Evolutionary conservation across 64 coral and sea anemone genomes (phyloP).

Genomic region (Pocillopora damicornis): DNA sequence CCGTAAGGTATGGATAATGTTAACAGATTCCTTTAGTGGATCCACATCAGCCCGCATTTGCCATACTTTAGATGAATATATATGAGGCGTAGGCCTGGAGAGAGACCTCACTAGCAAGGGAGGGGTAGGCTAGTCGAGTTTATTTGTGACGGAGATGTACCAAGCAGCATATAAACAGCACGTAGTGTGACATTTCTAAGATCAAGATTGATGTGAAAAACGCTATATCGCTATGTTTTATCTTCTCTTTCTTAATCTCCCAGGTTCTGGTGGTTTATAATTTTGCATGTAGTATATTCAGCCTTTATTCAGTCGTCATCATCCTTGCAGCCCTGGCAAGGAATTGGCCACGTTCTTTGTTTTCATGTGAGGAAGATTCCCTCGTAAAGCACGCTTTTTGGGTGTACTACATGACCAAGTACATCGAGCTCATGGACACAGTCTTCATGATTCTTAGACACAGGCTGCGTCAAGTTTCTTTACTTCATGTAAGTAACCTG

Average conservation of each 20-base stretch:
- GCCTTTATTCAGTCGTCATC: slow-evolving; percentile 67
- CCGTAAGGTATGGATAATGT: slow-evolving; percentile 45
- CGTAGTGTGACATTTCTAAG: too few species aligned
- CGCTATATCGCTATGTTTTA: not conserved
- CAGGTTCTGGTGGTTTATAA: slow-evolving; percentile 92
- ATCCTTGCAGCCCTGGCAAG: slow-evolving; percentile 21
- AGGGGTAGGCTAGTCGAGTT: too few species aligned
- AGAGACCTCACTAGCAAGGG: too few species aligned
- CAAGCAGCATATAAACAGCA: too few species aligned
- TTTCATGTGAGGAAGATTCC: slow-evolving; percentile 49
- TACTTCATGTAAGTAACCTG: slow-evolving; percentile 87
- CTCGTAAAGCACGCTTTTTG: slow-evolving; percentile 75
- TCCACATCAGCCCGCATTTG: too few species aligned
- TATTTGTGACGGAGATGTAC: too few species aligned
- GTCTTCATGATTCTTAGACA: slow-evolving; percentile 97
- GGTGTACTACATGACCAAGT: slow-evolving; percentile 89
- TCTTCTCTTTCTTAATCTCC: not conserved
- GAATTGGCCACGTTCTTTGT: slow-evolving; percentile 60
- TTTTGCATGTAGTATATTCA: slow-evolving; percentile 82
- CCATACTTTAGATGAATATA: too few species aligned
- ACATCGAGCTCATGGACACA: slow-evolving; percentile 86
- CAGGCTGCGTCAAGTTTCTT: slow-evolving; percentile 82
- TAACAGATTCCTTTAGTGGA: too few species aligned
- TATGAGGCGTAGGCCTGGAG: too few species aligned
- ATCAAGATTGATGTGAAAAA: not conserved